Conservation (phyloP, 2,113 vertebrate species). For the Malurus elegans region DNA sequence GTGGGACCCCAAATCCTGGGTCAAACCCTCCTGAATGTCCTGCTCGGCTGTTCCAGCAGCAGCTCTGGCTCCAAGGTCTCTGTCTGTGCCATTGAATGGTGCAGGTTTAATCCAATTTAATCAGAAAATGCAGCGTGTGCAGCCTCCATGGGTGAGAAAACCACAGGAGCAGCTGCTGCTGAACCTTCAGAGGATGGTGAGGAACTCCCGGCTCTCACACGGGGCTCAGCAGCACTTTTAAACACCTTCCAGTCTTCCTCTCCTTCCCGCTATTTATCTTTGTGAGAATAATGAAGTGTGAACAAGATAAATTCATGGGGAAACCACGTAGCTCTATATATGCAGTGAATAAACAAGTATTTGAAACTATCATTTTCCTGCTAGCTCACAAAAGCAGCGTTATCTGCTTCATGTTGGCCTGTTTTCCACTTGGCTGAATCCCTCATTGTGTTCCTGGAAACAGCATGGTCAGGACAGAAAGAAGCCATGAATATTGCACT, state of each 20-base stretch:
- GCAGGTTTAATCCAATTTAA: background rate
- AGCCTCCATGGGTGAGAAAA: fast-evolving
- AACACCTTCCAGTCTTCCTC: background rate
- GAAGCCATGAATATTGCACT: background rate
- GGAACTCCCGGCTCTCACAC: fast-evolving
- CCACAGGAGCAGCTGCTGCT: background rate
- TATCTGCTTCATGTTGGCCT: background rate
- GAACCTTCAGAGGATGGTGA: background rate
- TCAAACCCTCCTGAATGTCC: fast-evolving
- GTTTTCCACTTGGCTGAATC: background rate
- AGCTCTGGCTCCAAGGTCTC: fast-evolving
- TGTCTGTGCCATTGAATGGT: fast-evolving
- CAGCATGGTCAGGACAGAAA: background rate
- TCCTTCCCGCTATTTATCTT: background rate
- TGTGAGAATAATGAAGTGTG: background rate
- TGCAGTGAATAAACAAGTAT: background rate
- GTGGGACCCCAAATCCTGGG: fast-evolving
- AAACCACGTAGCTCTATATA: fast-evolving
- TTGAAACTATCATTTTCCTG: background rate
- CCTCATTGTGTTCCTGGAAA: background rate
- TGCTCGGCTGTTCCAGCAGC: background rate
- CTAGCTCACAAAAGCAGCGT: background rate
- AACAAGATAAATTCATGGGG: background rate
- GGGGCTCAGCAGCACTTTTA: background rate
- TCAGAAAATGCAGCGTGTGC: background rate